These are phyloP conservation scores for Matsumyia berberina DNA, from an alignment of 2,888 invertebrate species.

Conservation along the genomic window DNA sequence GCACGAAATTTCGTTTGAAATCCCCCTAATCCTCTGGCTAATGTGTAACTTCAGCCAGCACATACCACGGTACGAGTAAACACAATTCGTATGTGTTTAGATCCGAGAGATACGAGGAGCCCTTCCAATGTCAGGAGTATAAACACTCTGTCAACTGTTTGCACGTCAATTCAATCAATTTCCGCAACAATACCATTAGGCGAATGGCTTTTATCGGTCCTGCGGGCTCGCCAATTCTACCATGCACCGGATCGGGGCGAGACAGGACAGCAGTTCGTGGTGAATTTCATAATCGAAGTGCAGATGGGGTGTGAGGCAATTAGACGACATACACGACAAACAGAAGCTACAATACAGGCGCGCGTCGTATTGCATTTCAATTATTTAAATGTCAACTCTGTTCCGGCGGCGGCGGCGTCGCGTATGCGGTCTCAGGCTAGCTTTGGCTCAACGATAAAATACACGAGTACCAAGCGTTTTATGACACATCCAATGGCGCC, in stretches of 20 bases:
- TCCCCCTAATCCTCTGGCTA: neutral
- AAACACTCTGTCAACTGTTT: constrained; percentile 3
- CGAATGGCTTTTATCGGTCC: neutral
- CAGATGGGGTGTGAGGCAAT: constrained; percentile 2
- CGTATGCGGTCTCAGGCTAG: neutral
- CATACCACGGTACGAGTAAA: neutral
- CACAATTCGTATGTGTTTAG: neutral
- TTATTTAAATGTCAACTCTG: neutral
- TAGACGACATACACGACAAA: neutral
- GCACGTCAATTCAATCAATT: constrained; percentile 14
- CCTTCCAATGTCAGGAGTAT: neutral
- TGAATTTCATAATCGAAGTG: constrained; percentile 13
- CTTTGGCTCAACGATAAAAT: neutral
- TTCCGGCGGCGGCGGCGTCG: neutral
- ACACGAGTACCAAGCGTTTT: neutral
- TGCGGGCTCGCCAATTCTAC: neutral
- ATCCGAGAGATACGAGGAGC: neutral
- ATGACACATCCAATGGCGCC: constrained; percentile 16
- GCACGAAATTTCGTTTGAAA: neutral
- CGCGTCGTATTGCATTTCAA: constrained; percentile 10
- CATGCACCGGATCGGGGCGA: neutral
- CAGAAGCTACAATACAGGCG: neutral
- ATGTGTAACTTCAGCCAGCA: neutral
- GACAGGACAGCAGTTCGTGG: neutral
- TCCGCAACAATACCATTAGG: constrained; percentile 6